Conservation (phyloP, 2,113 vertebrate species). For the Bufo bufo region DNA sequence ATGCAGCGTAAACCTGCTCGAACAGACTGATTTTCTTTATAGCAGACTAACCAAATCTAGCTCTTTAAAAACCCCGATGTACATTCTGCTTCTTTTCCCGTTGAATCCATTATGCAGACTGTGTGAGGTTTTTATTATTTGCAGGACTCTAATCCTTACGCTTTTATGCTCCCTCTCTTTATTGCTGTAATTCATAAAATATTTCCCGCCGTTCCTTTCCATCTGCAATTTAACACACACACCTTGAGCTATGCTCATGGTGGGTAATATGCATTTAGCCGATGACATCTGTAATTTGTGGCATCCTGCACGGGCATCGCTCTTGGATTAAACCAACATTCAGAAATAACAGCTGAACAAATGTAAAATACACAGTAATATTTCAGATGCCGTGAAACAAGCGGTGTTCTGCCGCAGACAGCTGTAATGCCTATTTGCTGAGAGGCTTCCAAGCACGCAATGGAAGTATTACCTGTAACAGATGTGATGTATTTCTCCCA, state of each 20-base stretch:
- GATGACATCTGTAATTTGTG: conserved; percentile 50
- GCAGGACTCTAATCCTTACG: conserved; percentile 42
- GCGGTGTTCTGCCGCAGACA: not conserved
- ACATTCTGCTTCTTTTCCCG: not conserved
- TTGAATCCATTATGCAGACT: conserved; percentile 45
- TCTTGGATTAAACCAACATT: conserved; percentile 52
- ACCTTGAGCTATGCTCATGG: conserved; percentile 38
- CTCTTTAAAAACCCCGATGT: not conserved
- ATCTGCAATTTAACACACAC: conserved; percentile 42
- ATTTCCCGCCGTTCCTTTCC: conserved; percentile 32
- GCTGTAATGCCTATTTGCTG: conserved; percentile 28
- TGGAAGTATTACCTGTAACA: conserved; percentile 38
- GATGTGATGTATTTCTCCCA: conserved; percentile 35
- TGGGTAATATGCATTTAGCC: conserved; percentile 39
- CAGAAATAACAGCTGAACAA: conserved; percentile 42
- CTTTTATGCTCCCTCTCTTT: conserved; percentile 37
- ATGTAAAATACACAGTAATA: conserved; percentile 45
- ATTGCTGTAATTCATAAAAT: conserved; percentile 51
- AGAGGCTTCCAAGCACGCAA: conserved; percentile 14
- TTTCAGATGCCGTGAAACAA: conserved; percentile 41
- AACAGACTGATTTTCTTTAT: conserved; percentile 1
- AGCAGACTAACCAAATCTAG: not conserved
- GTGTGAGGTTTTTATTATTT: conserved; percentile 50
- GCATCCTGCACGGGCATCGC: conserved; percentile 29
- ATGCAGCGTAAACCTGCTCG: not conserved